Evolutionary conservation across 2,797 vertebrate species (phyloP).

Genomic region (Chloroceryle inda): DNA sequence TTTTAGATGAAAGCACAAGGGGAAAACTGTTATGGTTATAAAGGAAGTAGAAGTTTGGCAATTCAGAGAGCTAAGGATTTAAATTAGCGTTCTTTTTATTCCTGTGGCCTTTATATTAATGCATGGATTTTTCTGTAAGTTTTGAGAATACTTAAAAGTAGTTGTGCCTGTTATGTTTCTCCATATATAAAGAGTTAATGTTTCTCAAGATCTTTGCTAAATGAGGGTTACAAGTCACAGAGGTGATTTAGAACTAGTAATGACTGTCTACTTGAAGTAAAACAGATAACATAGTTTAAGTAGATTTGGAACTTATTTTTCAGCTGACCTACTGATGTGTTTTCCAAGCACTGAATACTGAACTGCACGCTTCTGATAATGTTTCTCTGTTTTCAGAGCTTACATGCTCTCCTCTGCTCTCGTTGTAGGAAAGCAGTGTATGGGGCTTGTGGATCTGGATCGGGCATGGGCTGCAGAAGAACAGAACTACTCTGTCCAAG

Average conservation of each 20-base stretch:
- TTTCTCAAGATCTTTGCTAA: background rate
- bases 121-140: background rate
- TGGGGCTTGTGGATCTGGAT: conserved; percentile 97
- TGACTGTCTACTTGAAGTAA: background rate
- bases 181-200: background rate
- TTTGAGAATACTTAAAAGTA: background rate
- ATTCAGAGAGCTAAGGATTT: background rate
- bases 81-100: background rate
- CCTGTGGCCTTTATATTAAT: background rate
- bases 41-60: background rate
- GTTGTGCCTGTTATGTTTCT: background rate
- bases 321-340: background rate
- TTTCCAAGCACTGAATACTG: background rate
- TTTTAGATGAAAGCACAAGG: background rate
- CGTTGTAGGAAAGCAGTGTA: conserved; percentile 89
- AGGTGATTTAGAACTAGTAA: background rate
- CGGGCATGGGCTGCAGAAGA: conserved; percentile 92
- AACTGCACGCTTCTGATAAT: background rate
- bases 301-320: background rate
- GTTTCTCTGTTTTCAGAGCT: background rate
- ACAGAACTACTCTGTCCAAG: conserved; percentile 86
- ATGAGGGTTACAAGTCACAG: background rate
- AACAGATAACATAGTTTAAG: background rate
- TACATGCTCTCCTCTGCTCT: background rate
- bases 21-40: background rate